Conservation (phyloP, 2,797 vertebrate species). For the Neosilurus hyrtlii region DNA sequence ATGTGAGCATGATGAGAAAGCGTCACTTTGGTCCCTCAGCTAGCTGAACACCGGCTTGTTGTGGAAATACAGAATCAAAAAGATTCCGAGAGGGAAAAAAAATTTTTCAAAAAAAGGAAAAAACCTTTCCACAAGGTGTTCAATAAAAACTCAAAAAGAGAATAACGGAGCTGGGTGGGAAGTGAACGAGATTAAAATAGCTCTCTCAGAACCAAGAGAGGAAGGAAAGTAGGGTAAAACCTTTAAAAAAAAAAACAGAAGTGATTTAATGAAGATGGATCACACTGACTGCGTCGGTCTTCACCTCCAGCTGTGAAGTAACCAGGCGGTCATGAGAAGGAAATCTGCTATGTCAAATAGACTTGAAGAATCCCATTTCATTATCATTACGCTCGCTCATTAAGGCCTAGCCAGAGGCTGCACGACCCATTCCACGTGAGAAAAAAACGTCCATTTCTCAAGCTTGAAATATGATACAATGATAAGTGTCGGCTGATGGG, state of each 20-base stretch:
- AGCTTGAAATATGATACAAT: too few relatives aligned
- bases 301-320: conserved; percentile 42
- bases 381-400: conserved; percentile 36
- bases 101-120: too few relatives aligned
- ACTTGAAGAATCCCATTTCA: conserved; percentile 36
- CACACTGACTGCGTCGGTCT: conserved; percentile 6
- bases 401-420: conserved; percentile 21
- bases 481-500: neutral
- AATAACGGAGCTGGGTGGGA: too few relatives aligned
- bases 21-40: too few relatives aligned
- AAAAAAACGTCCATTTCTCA: neutral
- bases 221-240: conserved; percentile 12
- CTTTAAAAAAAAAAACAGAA: conserved; percentile 9
- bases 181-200: conserved; percentile 45
- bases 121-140: too few relatives aligned
- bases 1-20: too few relatives aligned
- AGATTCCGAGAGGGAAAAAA: too few relatives aligned
- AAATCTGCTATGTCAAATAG: conserved; percentile 36
- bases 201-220: neutral
- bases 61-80: too few relatives aligned
- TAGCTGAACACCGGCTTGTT: too few relatives aligned
- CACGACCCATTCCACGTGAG: neutral
- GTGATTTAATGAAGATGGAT: conserved; percentile 46
- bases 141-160: too few relatives aligned
- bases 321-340: conserved; percentile 28